Base-by-base conservation (phyloP, 2,113 vertebrate species). In the Myiopsitta monachus region DNA sequence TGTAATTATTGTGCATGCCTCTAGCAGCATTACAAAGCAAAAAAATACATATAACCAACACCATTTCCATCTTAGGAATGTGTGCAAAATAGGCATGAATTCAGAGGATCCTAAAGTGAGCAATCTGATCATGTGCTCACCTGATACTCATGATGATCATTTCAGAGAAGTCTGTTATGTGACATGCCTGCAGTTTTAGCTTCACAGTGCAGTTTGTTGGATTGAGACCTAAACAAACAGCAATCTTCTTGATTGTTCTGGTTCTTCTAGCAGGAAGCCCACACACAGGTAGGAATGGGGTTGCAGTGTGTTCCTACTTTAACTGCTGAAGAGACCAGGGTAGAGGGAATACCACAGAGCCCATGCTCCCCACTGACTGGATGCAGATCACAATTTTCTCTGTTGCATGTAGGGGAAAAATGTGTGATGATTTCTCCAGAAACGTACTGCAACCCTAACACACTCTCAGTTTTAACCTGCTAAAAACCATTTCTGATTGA, bases 351-450 rank as follows among this genome's bases (percentile, higher is more conserved):
- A 41, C 15, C 28, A 44, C 7, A 52, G 51, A 70, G 2, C 14
- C 22, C 22, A n/a, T 4, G 3, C 11, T 83, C 41, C 17, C 23
- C 11, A 59, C 14, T 0, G 1, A 6, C 10, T 3, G 1, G 41
- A 66, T 22, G 21, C 6, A 31, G 18, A 72, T 47, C 1, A 4
- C 23, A 16, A 70, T 91, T 77, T 52, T 83, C 24, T 76, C 54
- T 55, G 46, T 68, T 83, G 7, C 38, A 11, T 59, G 14, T 36
- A 63, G 21, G 31, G 39, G 23, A 59, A 82, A 91, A 93, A 84
- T 18, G 5, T 41, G 66, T 43, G 13, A 15, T 67, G 4, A 44
- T 80, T 88, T 90, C 85, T 92, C 22, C 17, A 78, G 44, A 67
- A 91, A 57, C 7, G 13, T 77, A 44, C 18, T 51, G 36, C 27